Percentiles rank a stretch among this genome's conserved stretches.
These are phyloP conservation scores for Mactromeris polynyma DNA, from an alignment of 2,888 invertebrate genomes.

Conservation along the genomic window DNA sequence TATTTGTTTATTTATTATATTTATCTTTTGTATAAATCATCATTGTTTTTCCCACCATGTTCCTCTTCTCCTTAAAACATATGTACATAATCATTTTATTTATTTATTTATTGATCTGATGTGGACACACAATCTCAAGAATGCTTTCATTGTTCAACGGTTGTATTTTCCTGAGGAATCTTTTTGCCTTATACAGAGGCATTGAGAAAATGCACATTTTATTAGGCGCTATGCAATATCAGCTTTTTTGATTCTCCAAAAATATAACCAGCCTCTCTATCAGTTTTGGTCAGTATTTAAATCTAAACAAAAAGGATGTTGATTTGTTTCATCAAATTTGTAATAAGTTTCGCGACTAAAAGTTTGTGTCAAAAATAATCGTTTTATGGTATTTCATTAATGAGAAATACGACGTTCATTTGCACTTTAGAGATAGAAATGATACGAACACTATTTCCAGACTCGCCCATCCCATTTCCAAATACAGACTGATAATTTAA, in stretches of 20 bases:
- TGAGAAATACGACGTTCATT: too few relatives aligned
- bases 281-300: too few relatives aligned
- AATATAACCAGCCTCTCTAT: too few relatives aligned
- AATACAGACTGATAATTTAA: too few relatives aligned
- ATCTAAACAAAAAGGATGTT: too few relatives aligned
- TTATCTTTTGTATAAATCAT: slow-evolving; percentile 15
- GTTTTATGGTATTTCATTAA: too few relatives aligned
- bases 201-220: not conserved
- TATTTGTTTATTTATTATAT: slow-evolving; percentile 4
- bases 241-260: not conserved
- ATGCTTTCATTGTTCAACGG: not conserved
- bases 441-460: too few relatives aligned
- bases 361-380: too few relatives aligned
- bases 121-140: slow-evolving; percentile 34
- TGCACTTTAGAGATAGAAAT: too few relatives aligned
- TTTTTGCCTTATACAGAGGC: not conserved
- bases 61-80: slow-evolving; percentile 9
- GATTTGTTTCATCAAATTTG: too few relatives aligned
- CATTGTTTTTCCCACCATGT: slow-evolving; percentile 9
- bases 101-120: slow-evolving; percentile 31
- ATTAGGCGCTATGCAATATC: not conserved
- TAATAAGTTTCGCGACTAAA: too few relatives aligned
- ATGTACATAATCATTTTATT: slow-evolving; percentile 44
- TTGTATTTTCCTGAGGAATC: not conserved
- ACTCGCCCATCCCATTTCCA: too few relatives aligned